Base-by-base conservation (phyloP, 2,797 vertebrate genomes). In the Synanceia verrucosa region DNA sequence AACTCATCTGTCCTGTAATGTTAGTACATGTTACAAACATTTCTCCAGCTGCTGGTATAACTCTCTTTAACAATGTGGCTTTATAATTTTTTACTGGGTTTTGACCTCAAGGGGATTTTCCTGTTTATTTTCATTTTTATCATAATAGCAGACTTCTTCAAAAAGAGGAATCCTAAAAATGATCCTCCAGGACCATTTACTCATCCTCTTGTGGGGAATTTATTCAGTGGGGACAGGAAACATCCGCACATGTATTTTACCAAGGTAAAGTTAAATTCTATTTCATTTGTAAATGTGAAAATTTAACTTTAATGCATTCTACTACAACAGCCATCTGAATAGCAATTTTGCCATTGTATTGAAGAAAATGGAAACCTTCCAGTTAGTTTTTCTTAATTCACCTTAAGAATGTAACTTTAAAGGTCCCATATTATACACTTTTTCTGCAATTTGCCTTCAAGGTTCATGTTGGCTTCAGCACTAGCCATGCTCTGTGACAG, bases 121-220 rank as follows among this genome's bases (percentile, higher is more conserved):
- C 61, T 93, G 19, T 70, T 92, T 61, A 6, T 94, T 26, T 62
- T 93, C 18, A n/a, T 21, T 0, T 76, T 85, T 52, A 64, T 95
- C 52, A 63, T 95, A 28, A 73, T 94, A 29, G 78, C 81, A 21
- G 92, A 95, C 67, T 84, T 84, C 8, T 1, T 93, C 21, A 94
- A 73, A 76, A 87, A 94, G 76, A 93, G 88, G 53, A 89, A 88
- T 58, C 94, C 94, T 74, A 81, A 82, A 60, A 94, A 94, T 58
- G 95, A 87, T 66, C 95, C 95, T 70, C 94, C 94, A 55, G 94
- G 94, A 81, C 94, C 93, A 0, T 69, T 69, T 52, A 56, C 85
- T 56, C 79, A 95, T 19, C 94, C 95, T 11, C 21, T 96, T 0
- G 43, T 95, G 39, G 95, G 93, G 65, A 95, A 89, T 60, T 2